A percentile compares a stretch with the other conserved stretches of the same genome.
These are phyloP conservation scores for Nothura maculosa DNA, from an alignment of 2,797 vertebrate genomes.

Conservation along the genomic window DNA sequence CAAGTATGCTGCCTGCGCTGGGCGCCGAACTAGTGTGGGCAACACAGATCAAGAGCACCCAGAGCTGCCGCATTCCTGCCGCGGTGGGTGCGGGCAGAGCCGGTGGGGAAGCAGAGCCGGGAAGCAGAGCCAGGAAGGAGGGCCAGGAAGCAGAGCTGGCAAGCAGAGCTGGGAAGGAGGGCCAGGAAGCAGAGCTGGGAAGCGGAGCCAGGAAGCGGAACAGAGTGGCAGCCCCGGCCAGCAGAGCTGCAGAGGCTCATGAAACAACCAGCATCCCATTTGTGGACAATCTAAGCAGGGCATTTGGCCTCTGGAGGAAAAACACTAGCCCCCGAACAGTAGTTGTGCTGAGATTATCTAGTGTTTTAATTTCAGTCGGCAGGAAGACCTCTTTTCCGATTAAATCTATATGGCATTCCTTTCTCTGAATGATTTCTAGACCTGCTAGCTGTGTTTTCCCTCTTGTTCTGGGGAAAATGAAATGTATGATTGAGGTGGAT, in stretches of 20 bases:
- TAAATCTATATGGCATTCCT: not conserved
- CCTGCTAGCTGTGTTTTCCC: not conserved
- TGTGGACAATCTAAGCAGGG: not conserved
- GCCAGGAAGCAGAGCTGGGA: not conserved
- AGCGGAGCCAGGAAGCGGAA: too few species aligned
- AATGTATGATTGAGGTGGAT: not conserved
- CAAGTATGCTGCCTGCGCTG: not conserved
- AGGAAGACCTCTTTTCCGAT: not conserved
- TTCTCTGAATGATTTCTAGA: not conserved
- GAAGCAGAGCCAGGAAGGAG: not conserved
- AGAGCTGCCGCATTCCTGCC: slow-evolving; percentile 11
- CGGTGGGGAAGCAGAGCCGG: too few species aligned
- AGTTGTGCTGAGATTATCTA: not conserved
- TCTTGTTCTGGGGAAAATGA: not conserved
- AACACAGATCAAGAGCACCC: not conserved
- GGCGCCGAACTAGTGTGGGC: not conserved
- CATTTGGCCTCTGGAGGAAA: not conserved
- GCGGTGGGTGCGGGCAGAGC: rapidly evolving
- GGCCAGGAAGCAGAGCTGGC: not conserved
- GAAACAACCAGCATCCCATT: slow-evolving; percentile 1
- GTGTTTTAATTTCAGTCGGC: not conserved
- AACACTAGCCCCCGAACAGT: not conserved
- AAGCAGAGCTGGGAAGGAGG: not conserved
- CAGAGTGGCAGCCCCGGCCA: too few species aligned
- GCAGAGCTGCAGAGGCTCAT: not conserved